These are phyloP conservation scores for Dipodomys ordii DNA, from an alignment of 2,113 vertebrate genomes.

Conservation along the genomic window DNA sequence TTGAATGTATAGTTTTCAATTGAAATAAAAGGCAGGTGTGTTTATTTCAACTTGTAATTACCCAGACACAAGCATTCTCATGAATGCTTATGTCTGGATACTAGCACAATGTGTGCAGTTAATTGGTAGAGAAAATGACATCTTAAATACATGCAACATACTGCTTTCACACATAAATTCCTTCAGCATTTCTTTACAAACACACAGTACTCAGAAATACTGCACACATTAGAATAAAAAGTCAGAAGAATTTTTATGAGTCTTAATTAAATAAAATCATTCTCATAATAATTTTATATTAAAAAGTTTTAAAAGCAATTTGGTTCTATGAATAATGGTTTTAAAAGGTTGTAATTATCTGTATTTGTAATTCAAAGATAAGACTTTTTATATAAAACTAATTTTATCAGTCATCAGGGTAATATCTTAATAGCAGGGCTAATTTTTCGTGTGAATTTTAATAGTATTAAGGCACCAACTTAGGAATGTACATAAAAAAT, in stretches of 20 bases:
- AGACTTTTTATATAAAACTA: slow-evolving; percentile 60
- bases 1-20: slow-evolving; percentile 84
- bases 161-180: slow-evolving; percentile 75
- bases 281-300: slow-evolving; percentile 58
- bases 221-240: slow-evolving; percentile 40
- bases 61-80: slow-evolving; percentile 77
- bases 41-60: slow-evolving; percentile 82
- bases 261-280: slow-evolving; percentile 65
- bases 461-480: background rate
- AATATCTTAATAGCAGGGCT: slow-evolving; percentile 31
- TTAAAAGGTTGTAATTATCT: slow-evolving; percentile 60
- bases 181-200: slow-evolving; percentile 76
- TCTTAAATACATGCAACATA: slow-evolving; percentile 60
- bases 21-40: slow-evolving; percentile 85
- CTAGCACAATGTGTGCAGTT: slow-evolving; percentile 67
- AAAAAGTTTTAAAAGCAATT: slow-evolving; percentile 51
- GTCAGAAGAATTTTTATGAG: slow-evolving; percentile 55
- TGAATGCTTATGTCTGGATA: slow-evolving; percentile 79
- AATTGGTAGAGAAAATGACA: slow-evolving; percentile 75
- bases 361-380: slow-evolving; percentile 54
- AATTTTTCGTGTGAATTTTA: slow-evolving; percentile 58
- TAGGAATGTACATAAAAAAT: slow-evolving; percentile 29
- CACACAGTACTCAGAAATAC: slow-evolving; percentile 48
- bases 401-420: slow-evolving; percentile 55
- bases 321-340: slow-evolving; percentile 65